Percentiles rank a stretch among this genome's conserved stretches.
These are phyloP conservation scores for Drosophila varians DNA, from an alignment of 1,140 invertebrate genomes.

Conservation along the genomic window DNA sequence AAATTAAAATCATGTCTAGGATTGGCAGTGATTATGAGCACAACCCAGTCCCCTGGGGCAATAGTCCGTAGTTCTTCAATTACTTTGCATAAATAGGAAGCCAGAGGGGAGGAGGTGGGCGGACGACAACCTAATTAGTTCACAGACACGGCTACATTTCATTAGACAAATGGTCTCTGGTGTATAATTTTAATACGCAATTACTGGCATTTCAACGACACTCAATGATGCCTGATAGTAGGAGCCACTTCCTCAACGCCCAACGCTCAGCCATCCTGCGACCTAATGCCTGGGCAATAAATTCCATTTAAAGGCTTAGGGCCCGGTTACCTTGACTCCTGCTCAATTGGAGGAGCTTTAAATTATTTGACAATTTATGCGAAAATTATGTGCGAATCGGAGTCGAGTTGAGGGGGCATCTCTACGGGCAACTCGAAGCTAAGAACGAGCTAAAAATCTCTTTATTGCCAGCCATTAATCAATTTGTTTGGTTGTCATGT, in stretches of 20 bases:
- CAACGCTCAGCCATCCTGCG: not conserved
- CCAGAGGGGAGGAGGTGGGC: slow-evolving; percentile 3
- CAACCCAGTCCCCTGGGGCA: slow-evolving; percentile 19
- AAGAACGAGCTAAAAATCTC: slow-evolving; percentile 24
- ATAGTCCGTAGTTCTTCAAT: slow-evolving; percentile 23
- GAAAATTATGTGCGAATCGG: slow-evolving; percentile 78
- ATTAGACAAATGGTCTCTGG: slow-evolving; percentile 77
- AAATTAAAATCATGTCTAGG: slow-evolving; percentile 32
- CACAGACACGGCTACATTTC: slow-evolving; percentile 72
- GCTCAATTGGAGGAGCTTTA: slow-evolving; percentile 42
- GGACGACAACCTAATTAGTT: slow-evolving; percentile 68
- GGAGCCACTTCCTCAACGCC: not conserved
- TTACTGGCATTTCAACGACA: slow-evolving; percentile 74
- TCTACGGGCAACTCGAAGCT: slow-evolving; percentile 11
- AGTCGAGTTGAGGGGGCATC: slow-evolving; percentile 15
- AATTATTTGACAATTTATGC: slow-evolving; percentile 81
- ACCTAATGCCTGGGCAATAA: slow-evolving; percentile 63
- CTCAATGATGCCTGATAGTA: slow-evolving; percentile 69
- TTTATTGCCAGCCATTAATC: slow-evolving; percentile 70
- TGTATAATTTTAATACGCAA: slow-evolving; percentile 80
- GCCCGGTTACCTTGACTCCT: slow-evolving; percentile 50
- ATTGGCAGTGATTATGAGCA: slow-evolving; percentile 7
- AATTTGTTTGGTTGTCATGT: slow-evolving; percentile 58
- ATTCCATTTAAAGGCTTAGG: slow-evolving; percentile 65
- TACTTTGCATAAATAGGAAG: slow-evolving; percentile 58